Conservation (phyloP, 2,888 invertebrate genomes). For the Ectemnius continuus region DNA sequence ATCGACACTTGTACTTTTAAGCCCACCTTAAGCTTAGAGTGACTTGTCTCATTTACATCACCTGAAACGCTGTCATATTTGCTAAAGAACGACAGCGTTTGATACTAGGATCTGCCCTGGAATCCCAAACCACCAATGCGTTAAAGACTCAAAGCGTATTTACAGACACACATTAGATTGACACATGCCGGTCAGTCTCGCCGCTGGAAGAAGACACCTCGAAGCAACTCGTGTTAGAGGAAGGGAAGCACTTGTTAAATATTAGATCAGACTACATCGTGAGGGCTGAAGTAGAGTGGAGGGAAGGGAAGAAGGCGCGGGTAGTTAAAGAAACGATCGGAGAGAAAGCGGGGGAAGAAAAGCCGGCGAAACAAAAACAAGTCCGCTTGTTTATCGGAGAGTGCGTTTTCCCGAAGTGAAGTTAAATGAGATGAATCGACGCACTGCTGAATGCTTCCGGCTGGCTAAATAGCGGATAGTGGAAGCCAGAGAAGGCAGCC, state of each 20-base stretch:
- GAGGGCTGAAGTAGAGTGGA: not conserved
- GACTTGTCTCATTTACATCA: no score
- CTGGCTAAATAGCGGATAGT: not conserved
- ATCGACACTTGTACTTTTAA: no score
- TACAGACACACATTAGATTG: not conserved
- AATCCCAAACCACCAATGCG: not conserved
- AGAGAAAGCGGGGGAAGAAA: constrained; percentile 21
- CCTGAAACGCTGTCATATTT: no score
- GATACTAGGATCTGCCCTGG: no score
- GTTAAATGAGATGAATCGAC: no score
- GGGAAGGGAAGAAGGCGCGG: not conserved
- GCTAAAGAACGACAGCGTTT: no score
- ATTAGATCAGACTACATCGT: constrained; percentile 7
- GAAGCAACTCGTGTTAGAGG: constrained; percentile 29
- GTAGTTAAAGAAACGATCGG: constrained; percentile 2
- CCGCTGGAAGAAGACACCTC: not conserved
- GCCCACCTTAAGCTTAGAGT: no score
- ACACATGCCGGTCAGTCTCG: not conserved
- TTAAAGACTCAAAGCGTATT: not conserved
- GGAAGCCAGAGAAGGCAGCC: not conserved
- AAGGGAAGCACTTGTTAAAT: constrained; percentile 10
- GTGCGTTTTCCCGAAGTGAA: no score
- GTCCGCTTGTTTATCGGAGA: no score
- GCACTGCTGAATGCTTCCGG: no score
- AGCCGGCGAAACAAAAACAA: not conserved